Conservation (phyloP, 2,113 vertebrate species). For the Larimichthys polyactis region DNA sequence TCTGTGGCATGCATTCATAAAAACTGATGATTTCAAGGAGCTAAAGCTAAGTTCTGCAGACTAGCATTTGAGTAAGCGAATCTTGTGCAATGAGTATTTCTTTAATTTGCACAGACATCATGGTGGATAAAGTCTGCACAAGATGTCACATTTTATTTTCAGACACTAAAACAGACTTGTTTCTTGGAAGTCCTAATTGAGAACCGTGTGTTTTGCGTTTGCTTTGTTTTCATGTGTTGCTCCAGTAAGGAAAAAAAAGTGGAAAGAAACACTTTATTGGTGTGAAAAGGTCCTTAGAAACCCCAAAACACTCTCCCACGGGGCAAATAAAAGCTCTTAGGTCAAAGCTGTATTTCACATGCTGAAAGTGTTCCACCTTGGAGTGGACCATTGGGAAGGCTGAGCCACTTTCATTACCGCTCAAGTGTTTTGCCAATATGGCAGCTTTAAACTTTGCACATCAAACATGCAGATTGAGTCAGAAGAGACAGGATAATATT, state of each 20-base stretch:
- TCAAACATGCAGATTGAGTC: constrained; percentile 53
- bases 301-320: constrained; percentile 57
- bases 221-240: constrained; percentile 47
- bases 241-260: constrained; percentile 51
- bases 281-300: constrained; percentile 74
- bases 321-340: constrained; percentile 68
- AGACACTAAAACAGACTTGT: constrained; percentile 45
- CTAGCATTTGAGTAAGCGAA: constrained; percentile 17
- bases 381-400: constrained; percentile 42
- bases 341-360: constrained; percentile 73
- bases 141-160: constrained; percentile 48
- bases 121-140: constrained; percentile 23
- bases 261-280: constrained; percentile 69
- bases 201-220: constrained; percentile 54
- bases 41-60: not conserved
- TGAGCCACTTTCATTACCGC: constrained; percentile 58
- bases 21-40: not conserved
- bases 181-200: constrained; percentile 34
- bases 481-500: constrained; percentile 57
- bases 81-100: not conserved
- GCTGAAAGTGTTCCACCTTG: constrained; percentile 59
- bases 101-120: constrained; percentile 40
- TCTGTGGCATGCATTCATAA: not conserved
- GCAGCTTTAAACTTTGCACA: constrained; percentile 56
- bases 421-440: constrained; percentile 52